These are phyloP conservation scores for Manis javanica DNA, from an alignment of 2,797 vertebrate species.

Conservation along the genomic window DNA sequence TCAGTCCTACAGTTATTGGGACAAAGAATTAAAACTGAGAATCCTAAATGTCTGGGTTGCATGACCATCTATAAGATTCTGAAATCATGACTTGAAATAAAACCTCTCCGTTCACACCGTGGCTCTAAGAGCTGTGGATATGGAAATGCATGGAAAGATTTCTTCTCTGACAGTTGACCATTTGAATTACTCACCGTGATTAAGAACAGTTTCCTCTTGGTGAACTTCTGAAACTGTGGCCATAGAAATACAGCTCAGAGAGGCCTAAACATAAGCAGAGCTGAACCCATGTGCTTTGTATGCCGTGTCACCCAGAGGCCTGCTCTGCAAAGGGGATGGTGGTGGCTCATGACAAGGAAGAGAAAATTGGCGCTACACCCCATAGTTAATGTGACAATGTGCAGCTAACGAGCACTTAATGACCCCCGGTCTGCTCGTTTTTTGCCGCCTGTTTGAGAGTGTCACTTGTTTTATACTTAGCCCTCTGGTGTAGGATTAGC, in stretches of 20 bases:
- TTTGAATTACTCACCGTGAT: neutral
- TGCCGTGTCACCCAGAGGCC: neutral
- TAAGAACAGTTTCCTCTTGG: neutral
- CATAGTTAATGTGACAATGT: conserved; percentile 70
- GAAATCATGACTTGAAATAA: neutral
- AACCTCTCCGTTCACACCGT: neutral
- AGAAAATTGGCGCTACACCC: conserved; percentile 61
- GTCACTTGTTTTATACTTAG: conserved; percentile 69
- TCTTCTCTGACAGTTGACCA: neutral
- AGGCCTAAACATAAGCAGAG: neutral
- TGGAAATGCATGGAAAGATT: neutral
- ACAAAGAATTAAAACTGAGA: neutral
- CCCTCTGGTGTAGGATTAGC: conserved; percentile 50
- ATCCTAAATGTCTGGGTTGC: neutral
- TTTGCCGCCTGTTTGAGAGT: conserved; percentile 70
- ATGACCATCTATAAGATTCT: neutral
- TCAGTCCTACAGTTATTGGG: neutral
- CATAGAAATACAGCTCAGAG: neutral
- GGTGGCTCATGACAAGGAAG: conserved; percentile 69
- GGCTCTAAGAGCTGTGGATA: neutral
- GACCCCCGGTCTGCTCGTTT: conserved; percentile 44
- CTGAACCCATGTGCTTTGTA: neutral
- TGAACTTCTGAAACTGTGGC: neutral
- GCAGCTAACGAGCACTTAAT: conserved; percentile 72
- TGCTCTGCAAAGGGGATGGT: neutral